These are phyloP conservation scores for Daphoenositta chrysoptera DNA, from an alignment of 2,113 vertebrate genomes.

Conservation along the genomic window DNA sequence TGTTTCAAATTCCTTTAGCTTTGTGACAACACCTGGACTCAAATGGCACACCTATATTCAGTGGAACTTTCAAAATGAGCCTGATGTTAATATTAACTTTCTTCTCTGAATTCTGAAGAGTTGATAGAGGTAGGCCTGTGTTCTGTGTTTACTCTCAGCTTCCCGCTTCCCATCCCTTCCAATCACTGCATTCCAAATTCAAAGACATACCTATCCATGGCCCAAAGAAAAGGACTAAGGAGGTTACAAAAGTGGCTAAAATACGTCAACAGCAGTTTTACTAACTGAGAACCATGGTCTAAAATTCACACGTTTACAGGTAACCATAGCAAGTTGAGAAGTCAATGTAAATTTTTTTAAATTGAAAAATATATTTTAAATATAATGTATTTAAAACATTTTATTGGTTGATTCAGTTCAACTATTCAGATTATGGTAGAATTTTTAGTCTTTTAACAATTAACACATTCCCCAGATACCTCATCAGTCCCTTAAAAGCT, in stretches of 20 bases:
- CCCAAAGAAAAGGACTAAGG: background rate
- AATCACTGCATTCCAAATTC: background rate
- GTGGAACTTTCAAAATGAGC: background rate
- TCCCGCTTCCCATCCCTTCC: background rate
- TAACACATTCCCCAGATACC: background rate
- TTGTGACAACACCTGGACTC: background rate
- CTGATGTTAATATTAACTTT: background rate
- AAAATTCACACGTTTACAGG: background rate
- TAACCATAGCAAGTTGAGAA: background rate
- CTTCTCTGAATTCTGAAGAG: background rate
- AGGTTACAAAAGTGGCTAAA: background rate
- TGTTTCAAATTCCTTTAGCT: background rate
- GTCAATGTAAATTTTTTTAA: background rate
- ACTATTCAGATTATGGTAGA: background rate
- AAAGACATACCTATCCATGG: background rate
- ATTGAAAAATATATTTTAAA: background rate
- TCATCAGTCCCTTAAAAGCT: background rate
- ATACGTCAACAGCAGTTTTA: background rate
- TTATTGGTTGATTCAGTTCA: background rate
- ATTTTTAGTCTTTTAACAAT: background rate
- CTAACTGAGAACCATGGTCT: background rate
- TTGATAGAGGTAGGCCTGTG: background rate
- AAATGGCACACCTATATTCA: background rate
- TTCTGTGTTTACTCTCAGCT: background rate
- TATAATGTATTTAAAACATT: background rate